These are phyloP conservation scores for Melieria picta DNA, from an alignment of 2,888 invertebrate genomes.

Conservation along the genomic window DNA sequence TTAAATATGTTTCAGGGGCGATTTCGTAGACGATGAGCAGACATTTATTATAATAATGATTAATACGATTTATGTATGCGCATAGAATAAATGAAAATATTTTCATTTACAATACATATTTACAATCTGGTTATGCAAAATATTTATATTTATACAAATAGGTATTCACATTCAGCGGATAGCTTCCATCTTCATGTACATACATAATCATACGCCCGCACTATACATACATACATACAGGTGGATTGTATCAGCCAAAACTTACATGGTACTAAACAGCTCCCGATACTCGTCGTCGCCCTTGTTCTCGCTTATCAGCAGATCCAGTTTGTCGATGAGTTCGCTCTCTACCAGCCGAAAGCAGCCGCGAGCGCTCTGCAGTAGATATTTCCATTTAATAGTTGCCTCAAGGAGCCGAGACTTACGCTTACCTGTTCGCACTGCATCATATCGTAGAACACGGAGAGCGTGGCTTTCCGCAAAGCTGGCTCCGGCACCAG, in stretches of 20 bases:
- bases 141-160: conserved; percentile 47
- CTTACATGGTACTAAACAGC: conserved; percentile 96
- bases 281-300: conserved; percentile 93
- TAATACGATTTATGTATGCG: conserved; percentile 19
- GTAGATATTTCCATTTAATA: background rate
- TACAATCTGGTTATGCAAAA: conserved; percentile 18
- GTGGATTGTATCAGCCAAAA: conserved; percentile 52
- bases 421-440: conserved; percentile 74
- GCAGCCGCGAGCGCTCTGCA: conserved; percentile 76
- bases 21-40: conserved; percentile 36
- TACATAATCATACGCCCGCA: too few relatives aligned
- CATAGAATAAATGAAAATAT: background rate
- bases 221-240: conserved; percentile 14
- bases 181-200: too few relatives aligned
- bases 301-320: conserved; percentile 90
- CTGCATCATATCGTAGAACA: conserved; percentile 96
- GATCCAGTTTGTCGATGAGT: conserved; percentile 92
- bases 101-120: background rate
- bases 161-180: conserved; percentile 22
- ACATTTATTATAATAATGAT: conserved; percentile 33
- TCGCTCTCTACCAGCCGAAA: conserved; percentile 93
- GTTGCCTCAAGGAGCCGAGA: background rate
- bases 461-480: conserved; percentile 88
- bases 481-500: conserved; percentile 87
- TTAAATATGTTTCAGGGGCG: conserved; percentile 42